These are phyloP conservation scores for Parthenolecanium corni DNA, from an alignment of 2,888 invertebrate species.

Conservation along the genomic window DNA sequence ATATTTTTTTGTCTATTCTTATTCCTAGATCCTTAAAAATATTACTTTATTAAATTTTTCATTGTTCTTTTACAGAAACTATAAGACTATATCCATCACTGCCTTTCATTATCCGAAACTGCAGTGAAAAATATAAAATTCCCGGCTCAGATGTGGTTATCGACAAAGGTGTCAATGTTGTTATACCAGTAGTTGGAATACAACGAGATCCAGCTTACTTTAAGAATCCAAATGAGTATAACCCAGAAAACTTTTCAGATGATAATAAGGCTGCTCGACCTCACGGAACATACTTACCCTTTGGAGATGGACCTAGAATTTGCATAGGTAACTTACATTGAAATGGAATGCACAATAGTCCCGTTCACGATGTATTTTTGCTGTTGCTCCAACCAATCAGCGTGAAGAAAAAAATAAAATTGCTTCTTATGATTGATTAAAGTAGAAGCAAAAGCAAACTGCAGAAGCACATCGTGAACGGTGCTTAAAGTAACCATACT, in stretches of 20 bases:
- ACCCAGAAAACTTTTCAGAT: conserved; percentile 48
- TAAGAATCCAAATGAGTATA: conserved; percentile 46
- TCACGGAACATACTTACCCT: conserved; percentile 41
- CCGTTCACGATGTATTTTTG: too few species aligned
- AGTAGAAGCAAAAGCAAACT: too few species aligned
- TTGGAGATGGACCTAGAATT: conserved; percentile 40
- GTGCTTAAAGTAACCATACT: too few species aligned
- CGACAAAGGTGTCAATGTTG: conserved; percentile 43
- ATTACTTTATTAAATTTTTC: too few species aligned
- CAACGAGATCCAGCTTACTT: conserved; percentile 48
- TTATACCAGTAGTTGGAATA: conserved; percentile 46
- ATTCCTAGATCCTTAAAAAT: too few species aligned
- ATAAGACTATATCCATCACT: conserved; percentile 49
- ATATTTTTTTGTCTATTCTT: too few species aligned
- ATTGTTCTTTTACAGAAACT: conserved; percentile 47
- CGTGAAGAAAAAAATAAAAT: too few species aligned
- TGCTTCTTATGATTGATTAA: too few species aligned
- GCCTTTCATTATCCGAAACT: conserved; percentile 43
- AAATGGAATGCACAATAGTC: too few species aligned
- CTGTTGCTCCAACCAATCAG: not conserved
- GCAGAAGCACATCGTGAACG: too few species aligned
- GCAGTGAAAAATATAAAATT: conserved; percentile 44
- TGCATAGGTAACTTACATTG: conserved; percentile 40
- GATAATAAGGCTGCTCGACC: conserved; percentile 44
- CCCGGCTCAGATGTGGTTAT: conserved; percentile 43